These are phyloP conservation scores for Heterodera carotae DNA, from an alignment of 1,140 invertebrate genomes.

Conservation along the genomic window DNA sequence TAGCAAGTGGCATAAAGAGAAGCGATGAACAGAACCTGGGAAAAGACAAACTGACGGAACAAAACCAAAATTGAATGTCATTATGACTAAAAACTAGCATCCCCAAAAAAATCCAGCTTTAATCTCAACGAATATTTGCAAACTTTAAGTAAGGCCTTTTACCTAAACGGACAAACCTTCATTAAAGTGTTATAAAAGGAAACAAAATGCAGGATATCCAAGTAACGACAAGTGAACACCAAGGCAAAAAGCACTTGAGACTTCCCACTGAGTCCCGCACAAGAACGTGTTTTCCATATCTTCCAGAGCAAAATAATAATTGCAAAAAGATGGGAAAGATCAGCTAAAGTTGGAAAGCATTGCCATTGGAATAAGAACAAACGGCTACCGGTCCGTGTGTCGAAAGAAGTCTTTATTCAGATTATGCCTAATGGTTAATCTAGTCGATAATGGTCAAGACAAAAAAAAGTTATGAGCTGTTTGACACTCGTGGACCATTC, in stretches of 20 bases:
- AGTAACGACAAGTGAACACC: slow-evolving; percentile 89
- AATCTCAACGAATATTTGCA: not conserved
- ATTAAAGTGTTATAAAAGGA: slow-evolving; percentile 94
- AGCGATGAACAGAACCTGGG: slow-evolving; percentile 79
- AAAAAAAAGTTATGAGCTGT: no score
- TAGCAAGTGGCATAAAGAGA: slow-evolving; percentile 88
- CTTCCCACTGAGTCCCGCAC: slow-evolving; percentile 91
- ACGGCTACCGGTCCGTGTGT: not conserved
- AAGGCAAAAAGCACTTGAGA: slow-evolving; percentile 94
- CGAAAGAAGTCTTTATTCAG: no score
- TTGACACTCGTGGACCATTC: no score
- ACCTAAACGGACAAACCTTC: slow-evolving; percentile 72
- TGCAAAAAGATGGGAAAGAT: slow-evolving; percentile 47
- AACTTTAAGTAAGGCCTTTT: slow-evolving; percentile 3
- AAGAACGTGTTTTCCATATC: slow-evolving; percentile 57
- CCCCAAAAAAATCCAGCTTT: no score
- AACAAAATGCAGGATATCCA: slow-evolving; percentile 92
- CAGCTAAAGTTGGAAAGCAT: slow-evolving; percentile 17
- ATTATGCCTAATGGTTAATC: no score
- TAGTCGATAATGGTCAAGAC: no score
- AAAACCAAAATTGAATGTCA: no score
- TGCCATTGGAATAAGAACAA: not conserved
- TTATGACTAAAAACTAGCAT: no score
- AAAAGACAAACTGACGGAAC: not conserved
- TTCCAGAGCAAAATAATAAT: slow-evolving; percentile 51